Percentiles rank a stretch among this genome's conserved stretches.
Conservation (phyloP, 2,113 vertebrate genomes). For the Sorex araneus region DNA sequence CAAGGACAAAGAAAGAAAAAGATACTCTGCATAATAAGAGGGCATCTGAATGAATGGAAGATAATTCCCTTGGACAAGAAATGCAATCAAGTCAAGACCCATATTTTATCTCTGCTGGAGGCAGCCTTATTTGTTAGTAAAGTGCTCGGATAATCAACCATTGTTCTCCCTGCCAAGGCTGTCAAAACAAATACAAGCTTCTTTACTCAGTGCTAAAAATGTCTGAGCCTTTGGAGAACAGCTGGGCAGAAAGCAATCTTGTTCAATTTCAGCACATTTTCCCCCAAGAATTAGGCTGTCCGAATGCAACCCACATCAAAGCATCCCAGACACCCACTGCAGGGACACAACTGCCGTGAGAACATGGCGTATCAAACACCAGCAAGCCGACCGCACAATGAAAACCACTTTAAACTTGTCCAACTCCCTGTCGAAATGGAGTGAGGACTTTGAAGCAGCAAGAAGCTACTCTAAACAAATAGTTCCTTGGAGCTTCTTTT, state of each 20-base stretch:
- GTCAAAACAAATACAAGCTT: constrained; percentile 82
- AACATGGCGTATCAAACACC: constrained; percentile 60
- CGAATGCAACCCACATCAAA: constrained; percentile 76
- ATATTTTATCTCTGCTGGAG: constrained; percentile 81
- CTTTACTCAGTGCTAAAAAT: constrained; percentile 75
- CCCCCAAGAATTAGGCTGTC: constrained; percentile 73
- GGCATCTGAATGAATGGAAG: constrained; percentile 77
- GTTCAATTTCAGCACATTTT: constrained; percentile 75
- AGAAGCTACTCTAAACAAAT: constrained; percentile 58
- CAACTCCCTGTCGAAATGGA: constrained; percentile 35
- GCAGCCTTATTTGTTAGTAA: constrained; percentile 82
- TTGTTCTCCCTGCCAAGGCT: constrained; percentile 81
- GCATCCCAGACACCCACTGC: constrained; percentile 46
- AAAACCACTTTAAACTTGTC: constrained; percentile 59
- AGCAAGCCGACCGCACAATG: constrained; percentile 59
- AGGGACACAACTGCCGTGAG: constrained; percentile 74
- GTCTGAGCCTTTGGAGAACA: constrained; percentile 78
- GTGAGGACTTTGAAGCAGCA: constrained; percentile 51
- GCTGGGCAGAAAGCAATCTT: constrained; percentile 79
- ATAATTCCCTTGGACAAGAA: constrained; percentile 81
- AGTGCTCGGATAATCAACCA: constrained; percentile 81
- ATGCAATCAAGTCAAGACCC: constrained; percentile 83
- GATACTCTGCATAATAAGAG: constrained; percentile 70
- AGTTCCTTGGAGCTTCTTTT: constrained; percentile 46
- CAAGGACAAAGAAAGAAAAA: constrained; percentile 64